Base-by-base conservation (phyloP, 2,888 invertebrate species). In the Pachycephus smyrnensis region DNA sequence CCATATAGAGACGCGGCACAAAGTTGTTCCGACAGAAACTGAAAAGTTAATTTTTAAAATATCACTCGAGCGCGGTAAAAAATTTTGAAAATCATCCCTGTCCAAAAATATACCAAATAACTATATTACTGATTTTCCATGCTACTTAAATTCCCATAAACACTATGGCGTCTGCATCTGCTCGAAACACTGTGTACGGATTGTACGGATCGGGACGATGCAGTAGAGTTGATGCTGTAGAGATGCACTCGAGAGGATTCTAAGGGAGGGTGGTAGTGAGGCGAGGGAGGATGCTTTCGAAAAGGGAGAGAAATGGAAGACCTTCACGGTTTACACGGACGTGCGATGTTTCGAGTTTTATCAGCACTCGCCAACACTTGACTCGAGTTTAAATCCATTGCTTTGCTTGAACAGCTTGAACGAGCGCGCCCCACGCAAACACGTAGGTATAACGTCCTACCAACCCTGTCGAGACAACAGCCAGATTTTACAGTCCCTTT, bases 361-460 rank as follows among this genome's bases (percentile, higher is more conserved):
- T 88, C 88, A 84, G 85, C 82, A 76, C 82, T 81, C 79, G 80
- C 80, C 85, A 85, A 86, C 87, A 88, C 88, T 88, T 86, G 86
- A 86, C 87, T 85, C 84, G 84, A 83, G 86, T 86, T 86, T 86
- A 86, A 88, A 88, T 88, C 86, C 86, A 83, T 81, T 80, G 82
- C 82, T 86, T 84, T 81, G 82, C 83, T 83, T 79, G 80, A 79
- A 78, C 78, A 76, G 78, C 78, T 76, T 76, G 78, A 75, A 82
- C 80, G 76, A 76, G 82, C 80, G 79, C 73, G 73, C 35, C 73
- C 73, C 73, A 30, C 73, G 73, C 73, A 75, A 69, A 73, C 78
- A 78, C 78, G 77, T 73, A 68, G 69, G 69, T 69, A 32, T 32
- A 30, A 31, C 69, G 69, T 32, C 23, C 40, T 69, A 75, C 40